A percentile compares a stretch with the other conserved stretches of the same genome.
phyloP scores from a whole-genome alignment of 2,113 vertebrate genomes.

The Cardinalis cardinalis region DNA sequence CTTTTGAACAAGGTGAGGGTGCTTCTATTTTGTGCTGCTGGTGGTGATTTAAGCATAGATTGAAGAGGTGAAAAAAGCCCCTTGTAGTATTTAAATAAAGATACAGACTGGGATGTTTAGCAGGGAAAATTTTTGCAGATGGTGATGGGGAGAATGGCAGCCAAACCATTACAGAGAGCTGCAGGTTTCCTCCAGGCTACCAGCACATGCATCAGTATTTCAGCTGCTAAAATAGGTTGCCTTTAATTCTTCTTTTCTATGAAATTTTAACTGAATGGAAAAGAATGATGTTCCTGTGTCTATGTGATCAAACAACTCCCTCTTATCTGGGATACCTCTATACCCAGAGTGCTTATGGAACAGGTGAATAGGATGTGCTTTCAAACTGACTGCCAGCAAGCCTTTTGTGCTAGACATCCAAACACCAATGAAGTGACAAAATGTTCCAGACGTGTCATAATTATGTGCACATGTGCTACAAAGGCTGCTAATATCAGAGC shows the following conservation, averaged over 20 bases:
- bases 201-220: not conserved
- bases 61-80: not conserved
- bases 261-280: not conserved
- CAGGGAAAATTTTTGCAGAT: not conserved
- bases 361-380: not conserved
- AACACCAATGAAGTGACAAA: not conserved
- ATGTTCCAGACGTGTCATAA: not conserved
- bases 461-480: not conserved
- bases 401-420: not conserved
- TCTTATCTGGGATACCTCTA: not conserved
- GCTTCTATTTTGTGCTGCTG: not conserved
- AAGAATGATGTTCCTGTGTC: not conserved
- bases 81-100: not conserved
- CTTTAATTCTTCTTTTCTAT: not conserved
- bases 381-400: slow-evolving; percentile 4
- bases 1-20: not conserved
- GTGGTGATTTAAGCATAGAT: not conserved
- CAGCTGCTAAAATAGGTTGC: not conserved
- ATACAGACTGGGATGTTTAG: not conserved
- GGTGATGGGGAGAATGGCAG: not conserved
- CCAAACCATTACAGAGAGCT: not conserved
- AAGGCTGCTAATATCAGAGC: not conserved
- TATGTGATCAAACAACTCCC: not conserved
- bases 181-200: not conserved
- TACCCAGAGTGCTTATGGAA: accelerated